These are phyloP conservation scores for Danio tinwini DNA, from an alignment of 2,797 vertebrate genomes.

Conservation along the genomic window DNA sequence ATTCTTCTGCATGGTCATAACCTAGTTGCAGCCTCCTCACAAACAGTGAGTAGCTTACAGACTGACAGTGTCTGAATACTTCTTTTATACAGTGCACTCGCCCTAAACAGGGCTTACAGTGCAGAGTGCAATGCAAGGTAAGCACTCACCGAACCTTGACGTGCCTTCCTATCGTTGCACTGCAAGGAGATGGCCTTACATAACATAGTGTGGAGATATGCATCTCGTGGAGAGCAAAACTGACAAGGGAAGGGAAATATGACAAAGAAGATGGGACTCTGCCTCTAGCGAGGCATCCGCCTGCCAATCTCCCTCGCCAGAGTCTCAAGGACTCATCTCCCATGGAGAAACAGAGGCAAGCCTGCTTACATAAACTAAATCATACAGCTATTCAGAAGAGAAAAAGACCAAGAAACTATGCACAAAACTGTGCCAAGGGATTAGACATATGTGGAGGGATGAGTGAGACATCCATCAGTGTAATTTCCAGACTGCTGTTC, in stretches of 20 bases:
- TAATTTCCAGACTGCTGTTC: conserved; percentile 48
- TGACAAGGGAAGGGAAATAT: conserved; percentile 65
- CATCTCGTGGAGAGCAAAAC: conserved; percentile 63
- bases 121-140: conserved; percentile 32
- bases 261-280: conserved; percentile 70
- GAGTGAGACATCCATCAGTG: conserved; percentile 66
- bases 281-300: conserved; percentile 60
- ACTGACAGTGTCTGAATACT: conserved; percentile 11
- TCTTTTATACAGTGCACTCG: conserved; percentile 36
- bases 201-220: conserved; percentile 66
- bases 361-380: conserved; percentile 59
- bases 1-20: conserved; percentile 18
- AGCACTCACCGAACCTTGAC: conserved; percentile 57
- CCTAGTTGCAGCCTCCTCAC: neutral
- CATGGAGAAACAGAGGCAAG: conserved; percentile 57
- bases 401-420: conserved; percentile 33
- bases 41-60: conserved; percentile 2
- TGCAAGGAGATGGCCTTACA: conserved; percentile 62
- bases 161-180: conserved; percentile 58
- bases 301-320: conserved; percentile 52
- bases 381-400: conserved; percentile 39
- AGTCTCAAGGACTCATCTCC: conserved; percentile 53
- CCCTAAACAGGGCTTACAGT: conserved; percentile 2
- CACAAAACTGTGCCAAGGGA: conserved; percentile 66
- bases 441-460: conserved; percentile 64